Evolutionary conservation across 23 tunicate genomes (phyloP), one percentile per base, ranked within the genome.

Genomic region (Diplosoma virens): DNA sequence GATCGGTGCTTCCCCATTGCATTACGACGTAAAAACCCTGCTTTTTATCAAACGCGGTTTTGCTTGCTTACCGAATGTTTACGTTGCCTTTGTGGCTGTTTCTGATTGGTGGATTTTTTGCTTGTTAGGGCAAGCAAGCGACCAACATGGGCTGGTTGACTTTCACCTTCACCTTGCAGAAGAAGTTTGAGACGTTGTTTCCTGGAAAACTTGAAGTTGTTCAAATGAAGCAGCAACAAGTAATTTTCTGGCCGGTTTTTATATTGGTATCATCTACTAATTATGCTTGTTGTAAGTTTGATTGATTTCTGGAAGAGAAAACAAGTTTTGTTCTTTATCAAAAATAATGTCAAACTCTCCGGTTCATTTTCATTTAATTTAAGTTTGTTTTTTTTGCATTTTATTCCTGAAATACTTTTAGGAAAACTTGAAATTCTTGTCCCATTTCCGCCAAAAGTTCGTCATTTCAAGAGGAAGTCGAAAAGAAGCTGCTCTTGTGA

Each of bases 171-270:
- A 79, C 91, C 7, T 63, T 95, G 75, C 95, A 88, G 31, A 84
- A 83, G 77, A 88, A 88, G 50, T 84, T 95, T 48, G 95, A 95
- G 61, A 63, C 86, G 17, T 37, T 88, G 20, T 88, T 95, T 47
- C 90, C 87, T 1, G 95, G 95, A 20, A 95, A 95, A 29, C 55
- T 95, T 22, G 93, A 83, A 54, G 86, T 95, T 25, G 86, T 83
- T n/a, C 80, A 90, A 45, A 95, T 95, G 99, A 83, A 68, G 30
- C 99, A 95, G 58, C 99, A 95, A 59, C 99, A 95, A 74, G 90
- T 84, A 61, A 7, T 41, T 9, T 41, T 41, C 14, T 9, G 9
- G 50, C 50, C 50, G 9, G 9, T 41, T 41, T 41, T 7, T 9
- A 14, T 7, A 7, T 41, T 7, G 50, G 50, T 7, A 41, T 9